Conservation (phyloP, 1,140 invertebrate genomes). For the Pteromalus puparum region DNA sequence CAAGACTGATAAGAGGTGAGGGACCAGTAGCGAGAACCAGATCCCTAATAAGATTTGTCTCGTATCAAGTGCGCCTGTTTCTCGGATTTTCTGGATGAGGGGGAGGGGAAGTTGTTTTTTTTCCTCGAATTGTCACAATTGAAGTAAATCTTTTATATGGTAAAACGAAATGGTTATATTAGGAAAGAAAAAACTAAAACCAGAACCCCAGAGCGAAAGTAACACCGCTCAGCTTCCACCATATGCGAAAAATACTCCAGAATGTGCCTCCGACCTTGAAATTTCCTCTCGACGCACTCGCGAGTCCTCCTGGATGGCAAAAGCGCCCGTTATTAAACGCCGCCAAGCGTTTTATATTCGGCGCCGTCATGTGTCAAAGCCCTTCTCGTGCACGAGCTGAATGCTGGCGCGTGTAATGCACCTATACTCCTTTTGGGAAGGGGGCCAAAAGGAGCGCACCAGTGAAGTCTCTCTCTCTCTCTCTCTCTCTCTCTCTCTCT, state of each 20-base stretch:
- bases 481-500: too few species aligned
- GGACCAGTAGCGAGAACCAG: neutral
- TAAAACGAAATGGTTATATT: too few species aligned
- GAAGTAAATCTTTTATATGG: too few species aligned
- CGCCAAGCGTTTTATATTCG: conserved; percentile 22
- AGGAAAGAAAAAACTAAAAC: too few species aligned
- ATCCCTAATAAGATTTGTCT: conserved; percentile 29
- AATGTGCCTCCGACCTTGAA: too few species aligned
- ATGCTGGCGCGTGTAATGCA: conserved; percentile 27
- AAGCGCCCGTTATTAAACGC: conserved; percentile 33
- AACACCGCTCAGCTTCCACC: too few species aligned
- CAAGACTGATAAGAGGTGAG: conserved; percentile 44
- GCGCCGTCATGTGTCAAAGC: conserved; percentile 28
- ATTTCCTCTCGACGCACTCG: neutral
- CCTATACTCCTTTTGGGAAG: neutral
- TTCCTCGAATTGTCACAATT: too few species aligned
- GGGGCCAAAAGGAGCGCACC: conserved; percentile 4
- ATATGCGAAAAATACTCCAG: too few species aligned
- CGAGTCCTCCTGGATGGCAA: neutral
- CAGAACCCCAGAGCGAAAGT: too few species aligned
- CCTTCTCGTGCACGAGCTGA: conserved; percentile 7
- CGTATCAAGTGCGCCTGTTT: conserved; percentile 18
- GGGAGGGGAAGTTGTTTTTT: too few species aligned
- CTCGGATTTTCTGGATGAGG: too few species aligned
- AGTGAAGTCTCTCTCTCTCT: too few species aligned